phyloP scores from a whole-genome alignment of 2,888 invertebrate species.

The Rhopalosiphum nymphaeae region DNA sequence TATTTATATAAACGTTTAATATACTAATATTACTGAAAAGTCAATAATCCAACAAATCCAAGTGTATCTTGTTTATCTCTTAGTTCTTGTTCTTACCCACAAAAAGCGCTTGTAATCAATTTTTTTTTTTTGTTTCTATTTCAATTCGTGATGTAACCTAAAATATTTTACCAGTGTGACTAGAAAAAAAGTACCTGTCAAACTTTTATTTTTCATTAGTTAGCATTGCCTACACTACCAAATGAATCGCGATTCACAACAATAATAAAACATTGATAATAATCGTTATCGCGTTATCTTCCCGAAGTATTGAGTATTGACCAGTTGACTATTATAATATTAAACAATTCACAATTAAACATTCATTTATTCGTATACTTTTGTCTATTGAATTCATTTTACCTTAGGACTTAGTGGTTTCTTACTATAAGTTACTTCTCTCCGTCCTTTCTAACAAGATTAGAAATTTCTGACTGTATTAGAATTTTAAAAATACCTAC shows the following conservation, averaged over 20 bases:
- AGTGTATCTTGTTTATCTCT: neutral
- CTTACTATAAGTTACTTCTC: neutral
- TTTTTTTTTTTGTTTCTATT: slow-evolving; percentile 33
- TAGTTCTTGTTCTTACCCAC: neutral
- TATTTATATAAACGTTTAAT: neutral
- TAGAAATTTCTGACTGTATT: neutral
- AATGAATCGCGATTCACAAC: neutral
- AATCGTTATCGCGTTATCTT: neutral
- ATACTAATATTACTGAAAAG: neutral
- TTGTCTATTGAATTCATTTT: neutral
- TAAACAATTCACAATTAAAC: no score
- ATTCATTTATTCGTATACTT: no score
- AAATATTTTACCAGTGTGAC: slow-evolving; percentile 2
- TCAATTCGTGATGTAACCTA: slow-evolving; percentile 55
- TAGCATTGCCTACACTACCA: no score
- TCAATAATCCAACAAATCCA: neutral
- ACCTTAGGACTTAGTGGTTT: neutral
- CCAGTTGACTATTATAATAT: no score
- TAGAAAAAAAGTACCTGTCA: neutral
- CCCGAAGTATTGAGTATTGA: neutral
- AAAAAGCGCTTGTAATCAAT: slow-evolving; percentile 64
- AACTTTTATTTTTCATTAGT: no score
- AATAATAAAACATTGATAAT: neutral
- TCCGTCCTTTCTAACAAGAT: neutral
- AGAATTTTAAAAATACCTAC: neutral